phyloP scores from a whole-genome alignment of 1,140 invertebrate species.

The Helicoverpa armigera region DNA sequence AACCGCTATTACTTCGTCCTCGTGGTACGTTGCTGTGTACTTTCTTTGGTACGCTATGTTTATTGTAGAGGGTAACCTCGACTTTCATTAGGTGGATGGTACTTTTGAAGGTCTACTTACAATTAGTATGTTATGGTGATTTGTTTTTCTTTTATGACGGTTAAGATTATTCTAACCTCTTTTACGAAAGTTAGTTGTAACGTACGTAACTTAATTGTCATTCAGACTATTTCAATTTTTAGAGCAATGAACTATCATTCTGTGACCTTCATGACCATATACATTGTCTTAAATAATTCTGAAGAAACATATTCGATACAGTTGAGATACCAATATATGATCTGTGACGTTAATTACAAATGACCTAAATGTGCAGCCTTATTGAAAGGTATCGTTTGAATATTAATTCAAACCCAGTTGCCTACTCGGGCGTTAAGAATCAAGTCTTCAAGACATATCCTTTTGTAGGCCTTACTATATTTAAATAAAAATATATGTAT shows the following conservation, averaged over 20 bases:
- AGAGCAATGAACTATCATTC: no score
- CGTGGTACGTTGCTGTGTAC: not conserved
- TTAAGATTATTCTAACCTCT: no score
- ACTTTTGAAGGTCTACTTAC: no score
- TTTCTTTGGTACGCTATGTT: no score
- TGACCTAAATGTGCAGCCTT: not conserved
- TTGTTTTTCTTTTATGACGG: no score
- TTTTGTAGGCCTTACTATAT: slow-evolving; percentile 6
- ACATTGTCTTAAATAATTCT: not conserved
- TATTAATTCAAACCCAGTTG: not conserved
- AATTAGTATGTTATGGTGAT: no score
- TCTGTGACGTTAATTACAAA: not conserved
- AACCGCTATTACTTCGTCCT: not conserved
- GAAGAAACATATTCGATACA: not conserved
- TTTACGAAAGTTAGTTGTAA: no score
- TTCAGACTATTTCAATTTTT: no score
- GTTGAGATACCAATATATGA: not conserved
- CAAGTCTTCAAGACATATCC: slow-evolving; percentile 6
- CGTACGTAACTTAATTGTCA: no score
- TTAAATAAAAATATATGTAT: slow-evolving; percentile 14
- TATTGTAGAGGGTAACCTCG: no score
- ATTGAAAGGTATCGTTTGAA: not conserved
- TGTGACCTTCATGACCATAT: no score
- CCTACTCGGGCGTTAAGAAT: not conserved
- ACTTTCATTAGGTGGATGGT: no score